Conservation (phyloP, 2,113 vertebrate species). For the Pluvianellus socialis region DNA sequence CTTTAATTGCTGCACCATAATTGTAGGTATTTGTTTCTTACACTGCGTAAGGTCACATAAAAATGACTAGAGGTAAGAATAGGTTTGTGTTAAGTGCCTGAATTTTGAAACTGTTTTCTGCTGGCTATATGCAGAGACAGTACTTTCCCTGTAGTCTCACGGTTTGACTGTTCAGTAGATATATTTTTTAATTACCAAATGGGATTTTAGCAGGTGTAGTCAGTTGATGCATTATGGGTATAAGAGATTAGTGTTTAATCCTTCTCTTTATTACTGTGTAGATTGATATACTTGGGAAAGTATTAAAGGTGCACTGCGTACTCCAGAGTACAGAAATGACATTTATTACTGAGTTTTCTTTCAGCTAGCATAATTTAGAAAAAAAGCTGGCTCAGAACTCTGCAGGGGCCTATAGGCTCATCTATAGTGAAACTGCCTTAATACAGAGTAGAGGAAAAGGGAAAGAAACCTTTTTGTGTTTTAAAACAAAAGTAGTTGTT, state of each 20-base stretch:
- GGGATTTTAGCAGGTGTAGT: conserved; percentile 64
- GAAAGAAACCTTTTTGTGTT: neutral
- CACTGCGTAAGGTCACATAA: conserved; percentile 17
- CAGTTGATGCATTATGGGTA: conserved; percentile 45
- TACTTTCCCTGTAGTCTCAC: neutral
- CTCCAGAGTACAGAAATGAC: conserved; percentile 28
- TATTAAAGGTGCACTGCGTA: conserved; percentile 27
- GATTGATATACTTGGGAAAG: conserved; percentile 11
- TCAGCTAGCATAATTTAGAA: conserved; percentile 20
- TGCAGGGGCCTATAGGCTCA: neutral
- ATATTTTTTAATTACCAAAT: conserved; percentile 63
- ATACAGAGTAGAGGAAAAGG: neutral
- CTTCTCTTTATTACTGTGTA: conserved; percentile 49
- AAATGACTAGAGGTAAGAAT: conserved; percentile 49
- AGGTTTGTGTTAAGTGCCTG: conserved; percentile 29
- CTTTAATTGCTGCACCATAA: conserved; percentile 53
- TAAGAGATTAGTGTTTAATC: conserved; percentile 58
- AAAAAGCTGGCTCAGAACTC: conserved; percentile 1
- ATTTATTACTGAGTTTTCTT: conserved; percentile 59
- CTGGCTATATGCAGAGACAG: neutral
- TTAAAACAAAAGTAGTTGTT: conserved; percentile 46
- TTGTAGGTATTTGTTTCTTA: conserved; percentile 61
- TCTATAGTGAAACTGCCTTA: neutral
- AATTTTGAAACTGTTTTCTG: conserved; percentile 13
- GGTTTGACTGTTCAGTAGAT: conserved; percentile 9